These are phyloP conservation scores for Australoheros scitulus DNA, from an alignment of 2,113 vertebrate genomes.

Conservation along the genomic window DNA sequence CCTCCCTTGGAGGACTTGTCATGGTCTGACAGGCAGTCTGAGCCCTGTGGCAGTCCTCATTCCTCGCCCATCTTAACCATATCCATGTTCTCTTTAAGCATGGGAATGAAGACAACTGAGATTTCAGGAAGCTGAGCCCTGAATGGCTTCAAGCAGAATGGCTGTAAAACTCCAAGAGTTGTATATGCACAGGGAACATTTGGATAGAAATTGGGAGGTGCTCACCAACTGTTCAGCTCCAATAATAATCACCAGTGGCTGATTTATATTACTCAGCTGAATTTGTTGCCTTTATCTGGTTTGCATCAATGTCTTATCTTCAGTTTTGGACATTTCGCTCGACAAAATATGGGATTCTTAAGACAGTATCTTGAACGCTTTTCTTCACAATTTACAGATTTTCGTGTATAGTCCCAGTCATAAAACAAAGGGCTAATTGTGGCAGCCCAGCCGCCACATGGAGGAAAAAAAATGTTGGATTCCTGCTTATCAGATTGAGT, in stretches of 20 bases:
- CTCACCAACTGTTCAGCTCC: neutral
- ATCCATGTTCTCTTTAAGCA: slow-evolving; percentile 35
- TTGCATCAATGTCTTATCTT: neutral
- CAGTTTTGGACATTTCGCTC: neutral
- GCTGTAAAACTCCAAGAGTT: slow-evolving; percentile 8
- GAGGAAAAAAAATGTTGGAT: neutral
- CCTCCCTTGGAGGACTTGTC: slow-evolving; percentile 50
- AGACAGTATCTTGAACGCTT: neutral
- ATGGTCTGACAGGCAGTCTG: slow-evolving; percentile 65
- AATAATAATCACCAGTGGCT: neutral
- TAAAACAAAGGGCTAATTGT: slow-evolving; percentile 1
- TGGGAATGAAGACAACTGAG: slow-evolving; percentile 53
- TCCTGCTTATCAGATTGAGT: neutral
- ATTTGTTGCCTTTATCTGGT: slow-evolving; percentile 3
- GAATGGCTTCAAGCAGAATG: slow-evolving; percentile 9
- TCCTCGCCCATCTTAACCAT: slow-evolving; percentile 48
- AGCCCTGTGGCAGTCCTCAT: slow-evolving; percentile 49
- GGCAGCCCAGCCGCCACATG: neutral
- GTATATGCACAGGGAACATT: neutral
- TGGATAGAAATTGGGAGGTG: neutral
- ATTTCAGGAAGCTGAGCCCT: slow-evolving; percentile 24
- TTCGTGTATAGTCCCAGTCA: neutral
- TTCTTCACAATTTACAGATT: neutral
- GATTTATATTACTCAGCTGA: neutral
- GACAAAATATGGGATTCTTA: slow-evolving; percentile 2